Conservation (phyloP, 2,113 vertebrate species). For the Macroglossus sobrinus region DNA sequence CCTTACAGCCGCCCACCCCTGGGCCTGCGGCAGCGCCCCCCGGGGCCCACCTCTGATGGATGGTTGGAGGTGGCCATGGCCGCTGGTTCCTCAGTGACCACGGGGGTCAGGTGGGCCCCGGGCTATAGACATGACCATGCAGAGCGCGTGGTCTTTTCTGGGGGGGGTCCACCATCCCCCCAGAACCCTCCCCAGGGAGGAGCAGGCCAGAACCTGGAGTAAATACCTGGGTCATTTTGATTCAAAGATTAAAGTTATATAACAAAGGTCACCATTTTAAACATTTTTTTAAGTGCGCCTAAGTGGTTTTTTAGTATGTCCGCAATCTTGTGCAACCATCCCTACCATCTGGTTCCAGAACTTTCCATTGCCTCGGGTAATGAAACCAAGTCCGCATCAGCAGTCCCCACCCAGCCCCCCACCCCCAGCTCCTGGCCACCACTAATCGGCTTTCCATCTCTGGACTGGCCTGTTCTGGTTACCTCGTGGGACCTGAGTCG, state of each 20-base stretch:
- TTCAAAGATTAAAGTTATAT: background rate
- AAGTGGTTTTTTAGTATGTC: background rate
- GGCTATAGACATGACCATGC: accelerated
- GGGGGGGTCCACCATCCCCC: too few species aligned
- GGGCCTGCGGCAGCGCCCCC: too few species aligned
- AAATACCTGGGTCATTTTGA: background rate
- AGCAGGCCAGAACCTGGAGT: background rate
- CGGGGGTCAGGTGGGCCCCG: background rate
- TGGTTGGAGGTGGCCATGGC: background rate
- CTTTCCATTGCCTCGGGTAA: too few species aligned
- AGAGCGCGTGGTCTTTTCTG: background rate
- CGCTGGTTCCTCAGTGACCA: background rate
- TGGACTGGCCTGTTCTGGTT: too few species aligned
- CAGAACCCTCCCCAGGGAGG: background rate
- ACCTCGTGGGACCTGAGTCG: accelerated
- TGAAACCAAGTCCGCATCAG: accelerated
- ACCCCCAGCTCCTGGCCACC: too few species aligned
- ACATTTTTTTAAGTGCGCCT: background rate
- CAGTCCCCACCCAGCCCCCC: accelerated
- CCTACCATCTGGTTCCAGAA: background rate
- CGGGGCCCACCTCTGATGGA: background rate
- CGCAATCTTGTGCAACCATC: accelerated
- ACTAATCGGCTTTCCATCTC: background rate
- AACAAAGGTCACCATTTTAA: background rate
- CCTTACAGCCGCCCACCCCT: too few species aligned